These are phyloP conservation scores for Pipistrellus pygmaeus DNA, from an alignment of 2,797 vertebrate genomes.

Conservation along the genomic window DNA sequence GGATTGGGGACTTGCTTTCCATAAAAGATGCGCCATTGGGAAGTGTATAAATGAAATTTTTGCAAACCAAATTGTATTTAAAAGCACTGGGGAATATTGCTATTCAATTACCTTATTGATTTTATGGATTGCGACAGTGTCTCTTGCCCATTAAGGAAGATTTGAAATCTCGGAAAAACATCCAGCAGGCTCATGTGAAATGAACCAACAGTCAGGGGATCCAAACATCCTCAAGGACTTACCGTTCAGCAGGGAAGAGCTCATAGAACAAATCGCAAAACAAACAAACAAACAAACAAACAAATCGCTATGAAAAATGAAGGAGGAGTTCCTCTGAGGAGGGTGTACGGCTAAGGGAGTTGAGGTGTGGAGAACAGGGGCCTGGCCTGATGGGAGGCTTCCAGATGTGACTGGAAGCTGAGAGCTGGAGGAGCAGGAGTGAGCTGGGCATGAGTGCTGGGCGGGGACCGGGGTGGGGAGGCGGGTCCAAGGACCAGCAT, in stretches of 20 bases:
- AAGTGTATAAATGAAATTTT: conserved; percentile 50
- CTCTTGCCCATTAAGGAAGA: conserved; percentile 24
- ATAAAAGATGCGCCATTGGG: conserved; percentile 27
- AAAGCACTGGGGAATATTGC: conserved; percentile 37
- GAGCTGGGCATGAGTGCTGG: accelerated
- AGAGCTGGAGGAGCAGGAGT: neutral
- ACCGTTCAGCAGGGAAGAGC: neutral
- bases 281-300: too few relatives aligned
- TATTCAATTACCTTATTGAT: conserved; percentile 60
- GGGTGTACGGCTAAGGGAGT: neutral
- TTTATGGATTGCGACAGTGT: conserved; percentile 12
- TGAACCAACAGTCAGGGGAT: neutral
- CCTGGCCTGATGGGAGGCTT: neutral
- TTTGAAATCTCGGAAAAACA: neutral
- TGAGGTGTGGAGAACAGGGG: neutral
- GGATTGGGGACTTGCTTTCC: conserved; percentile 37
- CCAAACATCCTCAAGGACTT: neutral
- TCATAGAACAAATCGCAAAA: neutral
- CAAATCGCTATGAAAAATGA: neutral
- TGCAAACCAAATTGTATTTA: conserved; percentile 46
- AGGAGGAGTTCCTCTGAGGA: neutral
- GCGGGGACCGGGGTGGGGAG: neutral
- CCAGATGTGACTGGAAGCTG: neutral
- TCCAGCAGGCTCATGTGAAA: neutral
- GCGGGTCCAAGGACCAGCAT: neutral